These are phyloP conservation scores for Zaprionus bogoriensis DNA, from an alignment of 2,888 invertebrate species.

Conservation along the genomic window DNA sequence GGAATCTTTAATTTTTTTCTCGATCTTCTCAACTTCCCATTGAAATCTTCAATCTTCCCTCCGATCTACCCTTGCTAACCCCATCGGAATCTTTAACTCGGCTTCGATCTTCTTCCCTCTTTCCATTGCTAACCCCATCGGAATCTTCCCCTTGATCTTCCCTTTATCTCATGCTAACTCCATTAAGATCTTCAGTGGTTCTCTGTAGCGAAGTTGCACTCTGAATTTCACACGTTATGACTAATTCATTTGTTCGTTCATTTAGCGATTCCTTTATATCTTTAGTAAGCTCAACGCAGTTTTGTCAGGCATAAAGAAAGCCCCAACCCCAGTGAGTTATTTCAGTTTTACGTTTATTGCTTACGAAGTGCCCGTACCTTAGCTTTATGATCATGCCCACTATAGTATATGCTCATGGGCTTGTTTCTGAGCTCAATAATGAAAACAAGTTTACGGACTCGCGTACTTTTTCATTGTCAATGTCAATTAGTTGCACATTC, in stretches of 20 bases:
- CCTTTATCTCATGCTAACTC: too few relatives aligned
- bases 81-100: too few relatives aligned
- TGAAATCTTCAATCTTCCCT: too few relatives aligned
- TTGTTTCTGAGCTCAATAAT: not conserved
- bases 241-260: slow-evolving; percentile 18
- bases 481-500: slow-evolving; percentile 9
- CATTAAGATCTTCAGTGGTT: not conserved
- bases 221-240: slow-evolving; percentile 22
- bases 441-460: slow-evolving; percentile 22
- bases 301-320: not conserved
- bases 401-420: not conserved
- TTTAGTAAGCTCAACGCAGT: not conserved
- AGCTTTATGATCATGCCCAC: not conserved
- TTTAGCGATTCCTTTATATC: slow-evolving; percentile 24
- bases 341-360: not conserved
- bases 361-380: slow-evolving; percentile 12
- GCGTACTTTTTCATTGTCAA: slow-evolving; percentile 24
- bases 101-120: too few relatives aligned
- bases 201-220: not conserved
- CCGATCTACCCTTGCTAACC: too few relatives aligned
- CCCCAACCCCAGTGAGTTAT: not conserved
- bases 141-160: not conserved
- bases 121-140: too few relatives aligned
- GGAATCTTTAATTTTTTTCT: too few relatives aligned
- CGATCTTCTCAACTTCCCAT: too few relatives aligned